phyloP scores from a whole-genome alignment of 92 coral and sea anemone genomes.

The Paragorgia papillata region DNA sequence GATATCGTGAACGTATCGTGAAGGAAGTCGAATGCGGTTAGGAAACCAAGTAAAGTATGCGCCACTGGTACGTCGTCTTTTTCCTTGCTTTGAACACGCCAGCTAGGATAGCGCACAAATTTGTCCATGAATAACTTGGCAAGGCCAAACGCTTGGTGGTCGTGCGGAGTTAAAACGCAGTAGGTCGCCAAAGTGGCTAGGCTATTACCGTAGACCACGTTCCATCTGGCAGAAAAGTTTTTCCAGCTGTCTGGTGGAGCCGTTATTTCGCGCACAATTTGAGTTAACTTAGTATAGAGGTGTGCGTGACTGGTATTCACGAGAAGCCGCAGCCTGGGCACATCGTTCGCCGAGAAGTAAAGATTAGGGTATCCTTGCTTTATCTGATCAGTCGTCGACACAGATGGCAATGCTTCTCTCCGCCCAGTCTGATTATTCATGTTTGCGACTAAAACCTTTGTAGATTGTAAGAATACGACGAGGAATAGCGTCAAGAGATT shows the following conservation, averaged over 20 bases:
- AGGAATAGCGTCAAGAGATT: no score
- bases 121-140: slow-evolving; percentile 72
- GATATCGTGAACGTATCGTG: slow-evolving; percentile 56
- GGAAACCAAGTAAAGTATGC: slow-evolving; percentile 82
- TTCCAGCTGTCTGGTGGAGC: slow-evolving; percentile 33
- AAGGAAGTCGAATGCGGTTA: slow-evolving; percentile 80
- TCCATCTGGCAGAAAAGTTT: slow-evolving; percentile 76
- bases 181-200: slow-evolving; percentile 70
- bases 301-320: no score
- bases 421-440: no score
- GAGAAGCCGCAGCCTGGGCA: no score
- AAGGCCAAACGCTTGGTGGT: slow-evolving; percentile 54
- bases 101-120: slow-evolving; percentile 64
- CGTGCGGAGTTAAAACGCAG: slow-evolving; percentile 71
- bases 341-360: no score
- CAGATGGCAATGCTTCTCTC: no score
- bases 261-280: no score
- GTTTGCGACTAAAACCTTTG: no score
- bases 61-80: slow-evolving; percentile 94
- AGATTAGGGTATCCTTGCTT: no score
- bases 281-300: no score
- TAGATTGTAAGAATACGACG: no score
- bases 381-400: no score
- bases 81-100: slow-evolving; percentile 75
- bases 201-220: slow-evolving; percentile 77